Evolutionary conservation across 2,888 invertebrate genomes (phyloP), one percentile per base, ranked within the genome.

Genomic region (Liopterus haemorrhoidalis): DNA sequence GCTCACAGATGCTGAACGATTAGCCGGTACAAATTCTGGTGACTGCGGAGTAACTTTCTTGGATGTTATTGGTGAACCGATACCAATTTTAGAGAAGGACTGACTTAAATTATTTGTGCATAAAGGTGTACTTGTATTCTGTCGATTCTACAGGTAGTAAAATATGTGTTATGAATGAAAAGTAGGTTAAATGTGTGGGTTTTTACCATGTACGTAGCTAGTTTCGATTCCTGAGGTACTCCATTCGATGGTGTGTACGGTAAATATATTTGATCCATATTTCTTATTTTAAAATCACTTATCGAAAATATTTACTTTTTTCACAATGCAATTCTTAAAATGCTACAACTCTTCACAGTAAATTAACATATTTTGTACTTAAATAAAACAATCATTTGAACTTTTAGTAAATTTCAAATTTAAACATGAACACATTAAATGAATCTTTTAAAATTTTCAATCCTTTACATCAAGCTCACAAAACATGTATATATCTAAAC

Each of bases 181-280:
- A 25, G 25, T 11, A 4, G 12, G 25, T 25, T 3, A 25, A 8
- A 22, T 22, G 24, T 22, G 24, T 22, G 24, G 9, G 9, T 8
- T 22, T 66, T 68, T 70, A 87, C 87, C 86, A 87, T 86, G 65
- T 88, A 88, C 49, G 85, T 86, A 48, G 83, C 85, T 64, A 88
- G 72, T 70, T 88, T 88, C 49, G 87, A 88, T 70, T 88, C 87
- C 67, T 86, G 81, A 35, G 87, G 87, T 59, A 87, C 76, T 60
- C 84, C 85, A 71, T 79, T 78, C 46, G 82, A 74, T 50, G 81
- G 75, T 49, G 81, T 73, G 65, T 79, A 80, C 50, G 74, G 72
- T 61, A 79, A 79, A 62, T 81, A 79, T 66, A 85, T 77, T 53
- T 82, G 83, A 74, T 86, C 86, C 86, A 86, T 86, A 38, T 39